phyloP scores from a whole-genome alignment of 2,797 vertebrate genomes.

The Merluccius polli region DNA sequence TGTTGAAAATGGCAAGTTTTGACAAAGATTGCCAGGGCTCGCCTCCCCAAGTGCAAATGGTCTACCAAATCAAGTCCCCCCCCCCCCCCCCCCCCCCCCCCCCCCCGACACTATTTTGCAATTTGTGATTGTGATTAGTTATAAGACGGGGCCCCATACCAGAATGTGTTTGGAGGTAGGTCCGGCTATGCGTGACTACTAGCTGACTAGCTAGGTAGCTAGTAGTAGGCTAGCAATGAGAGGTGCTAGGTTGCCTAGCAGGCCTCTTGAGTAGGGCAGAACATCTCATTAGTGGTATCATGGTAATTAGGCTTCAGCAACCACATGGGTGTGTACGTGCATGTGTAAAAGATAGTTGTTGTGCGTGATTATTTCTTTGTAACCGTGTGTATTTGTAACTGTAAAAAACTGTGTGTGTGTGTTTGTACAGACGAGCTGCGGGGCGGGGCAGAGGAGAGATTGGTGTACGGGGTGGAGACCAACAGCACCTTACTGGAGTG shows the following conservation, averaged over 20 bases:
- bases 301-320: background rate
- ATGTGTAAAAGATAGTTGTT: background rate
- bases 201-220: background rate
- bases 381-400: background rate
- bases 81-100: too few relatives aligned
- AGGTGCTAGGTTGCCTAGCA: background rate
- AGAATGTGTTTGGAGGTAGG: too few relatives aligned
- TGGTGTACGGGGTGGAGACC: conserved; percentile 85
- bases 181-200: background rate
- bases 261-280: background rate
- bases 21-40: too few relatives aligned
- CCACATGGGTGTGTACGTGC: background rate
- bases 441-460: conserved; percentile 76
- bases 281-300: background rate
- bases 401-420: conserved; percentile 25
- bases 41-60: too few relatives aligned
- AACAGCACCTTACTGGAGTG: conserved; percentile 95
- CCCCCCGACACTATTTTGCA: too few relatives aligned
- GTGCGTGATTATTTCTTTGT: background rate
- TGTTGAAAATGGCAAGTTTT: too few relatives aligned
- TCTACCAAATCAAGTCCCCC: too few relatives aligned
- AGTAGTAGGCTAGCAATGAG: background rate
- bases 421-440: conserved; percentile 69
- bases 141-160: too few relatives aligned
- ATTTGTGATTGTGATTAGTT: too few relatives aligned